Evolutionary conservation across 2,797 vertebrate genomes (phyloP), one percentile per base, ranked within the genome.

Genomic region (Amblyopsis hoosieri): DNA sequence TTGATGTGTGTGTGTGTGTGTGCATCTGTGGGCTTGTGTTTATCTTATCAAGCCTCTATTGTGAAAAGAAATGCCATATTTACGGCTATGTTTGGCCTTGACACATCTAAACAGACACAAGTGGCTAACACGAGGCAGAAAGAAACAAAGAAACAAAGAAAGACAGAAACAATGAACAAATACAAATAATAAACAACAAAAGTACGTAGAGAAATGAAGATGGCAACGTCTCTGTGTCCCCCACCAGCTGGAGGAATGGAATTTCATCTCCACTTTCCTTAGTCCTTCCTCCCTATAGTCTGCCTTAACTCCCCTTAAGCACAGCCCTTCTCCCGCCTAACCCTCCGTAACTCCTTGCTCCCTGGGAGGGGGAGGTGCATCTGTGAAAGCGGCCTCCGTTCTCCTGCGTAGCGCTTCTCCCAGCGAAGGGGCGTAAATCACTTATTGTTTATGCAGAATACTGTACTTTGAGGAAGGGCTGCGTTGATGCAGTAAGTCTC

Each of bases 211-310:
- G 33, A 14, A 1, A 52, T 52, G 51, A 19, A 19, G 19, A 53
- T 15, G 8, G n/a, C 2, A 19, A 10, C 2, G 8, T 31, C 70
- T 66, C 65, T 59, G 54, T 63, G 71, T 79, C 77, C 66, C 73
- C 84, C 72, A 79, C 75, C 67, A 80, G 67, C 70, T 70, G 80
- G 83, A 84, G 80, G 75, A 75, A 74, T 45, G 64, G 31, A 53
- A 13, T n/a, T 49, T 85, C 84, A 76, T 80, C 65, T 76, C 66
- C 66, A 65, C 74, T 82, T 80, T 75, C 33, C 50, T 54, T 71
- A 64, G 31, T 19, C 59, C 13, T 60, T 64, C 48, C 58, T 68
- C 81, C 80, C 77, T 79, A 74, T 68, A 49, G 69, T 56, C 66
- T 69, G 64, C 70, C 48, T 12, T 74, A 76, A 74, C 60, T 71